These are phyloP conservation scores for Hirundo rustica DNA, from an alignment of 2,797 vertebrate species.

Conservation along the genomic window DNA sequence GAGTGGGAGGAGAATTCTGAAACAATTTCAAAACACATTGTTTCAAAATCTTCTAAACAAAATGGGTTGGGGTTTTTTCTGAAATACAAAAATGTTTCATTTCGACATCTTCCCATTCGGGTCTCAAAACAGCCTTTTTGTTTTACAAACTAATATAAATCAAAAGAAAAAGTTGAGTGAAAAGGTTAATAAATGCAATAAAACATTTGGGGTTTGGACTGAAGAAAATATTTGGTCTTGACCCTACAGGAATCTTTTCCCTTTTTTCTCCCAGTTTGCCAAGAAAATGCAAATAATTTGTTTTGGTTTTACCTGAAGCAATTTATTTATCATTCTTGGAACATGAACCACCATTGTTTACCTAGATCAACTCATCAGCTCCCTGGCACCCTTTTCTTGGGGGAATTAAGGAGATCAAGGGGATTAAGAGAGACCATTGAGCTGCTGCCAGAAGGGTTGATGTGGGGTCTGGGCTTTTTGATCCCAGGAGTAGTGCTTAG, in stretches of 20 bases:
- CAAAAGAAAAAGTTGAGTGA: constrained; percentile 25
- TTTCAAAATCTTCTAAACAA: constrained; percentile 62
- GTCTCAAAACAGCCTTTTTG: constrained; percentile 20
- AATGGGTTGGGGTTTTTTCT: neutral
- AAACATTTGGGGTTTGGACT: neutral
- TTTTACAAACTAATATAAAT: constrained; percentile 4
- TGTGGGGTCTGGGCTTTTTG: neutral
- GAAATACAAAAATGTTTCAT: constrained; percentile 31
- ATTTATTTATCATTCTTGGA: constrained; percentile 51
- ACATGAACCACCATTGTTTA: constrained; percentile 6
- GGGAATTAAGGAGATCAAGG: constrained; percentile 29
- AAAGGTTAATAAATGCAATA: constrained; percentile 48
- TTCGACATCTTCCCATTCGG: neutral
- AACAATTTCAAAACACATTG: constrained; percentile 48
- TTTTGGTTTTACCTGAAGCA: constrained; percentile 35
- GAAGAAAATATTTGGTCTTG: neutral
- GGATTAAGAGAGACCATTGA: neutral
- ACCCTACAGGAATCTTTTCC: neutral
- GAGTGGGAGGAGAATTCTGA: constrained; percentile 31
- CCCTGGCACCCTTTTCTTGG: neutral
- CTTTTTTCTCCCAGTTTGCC: neutral
- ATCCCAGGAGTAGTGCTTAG: neutral
- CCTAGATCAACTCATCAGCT: constrained; percentile 3
- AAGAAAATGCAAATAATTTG: constrained; percentile 39
- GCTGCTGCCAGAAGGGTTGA: neutral